A percentile compares a stretch with the other conserved stretches of the same genome.
Conservation (phyloP, 2,113 vertebrate species). For the Aptenodytes forsteri region DNA sequence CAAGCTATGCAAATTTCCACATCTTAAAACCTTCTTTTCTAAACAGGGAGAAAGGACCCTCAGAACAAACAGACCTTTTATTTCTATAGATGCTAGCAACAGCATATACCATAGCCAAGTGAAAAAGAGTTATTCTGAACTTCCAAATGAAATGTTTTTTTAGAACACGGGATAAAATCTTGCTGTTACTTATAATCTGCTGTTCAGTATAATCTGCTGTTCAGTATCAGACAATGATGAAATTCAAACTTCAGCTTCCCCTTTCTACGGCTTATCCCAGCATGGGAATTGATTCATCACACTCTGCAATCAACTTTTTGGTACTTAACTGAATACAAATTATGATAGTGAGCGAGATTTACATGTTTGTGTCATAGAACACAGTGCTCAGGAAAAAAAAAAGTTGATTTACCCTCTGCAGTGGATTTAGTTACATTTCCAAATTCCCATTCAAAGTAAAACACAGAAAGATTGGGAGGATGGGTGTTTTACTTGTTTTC, state of each 20-base stretch:
- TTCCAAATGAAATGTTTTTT: not conserved
- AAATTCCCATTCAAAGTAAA: slow-evolving; percentile 6
- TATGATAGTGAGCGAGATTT: slow-evolving; percentile 1
- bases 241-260: slow-evolving; percentile 32
- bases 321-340: slow-evolving; percentile 60
- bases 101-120: not conserved
- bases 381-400: not conserved
- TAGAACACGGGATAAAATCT: slow-evolving; percentile 34
- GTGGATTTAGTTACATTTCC: slow-evolving; percentile 6
- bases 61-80: not conserved
- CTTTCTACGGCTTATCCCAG: slow-evolving; percentile 22
- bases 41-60: not conserved
- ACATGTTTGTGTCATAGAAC: not conserved
- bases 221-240: not conserved
- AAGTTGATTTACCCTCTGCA: not conserved
- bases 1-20: not conserved
- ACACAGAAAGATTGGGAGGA: not conserved
- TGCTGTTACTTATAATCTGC: slow-evolving; percentile 8
- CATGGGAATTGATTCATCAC: slow-evolving; percentile 56
- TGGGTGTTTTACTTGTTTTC: not conserved
- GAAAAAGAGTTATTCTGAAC: not conserved
- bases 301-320: slow-evolving; percentile 40
- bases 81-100: not conserved
- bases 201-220: slow-evolving; percentile 1
- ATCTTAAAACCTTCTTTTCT: not conserved